Evolutionary conservation across 2,888 invertebrate species (phyloP), one percentile per base, ranked within the genome.

Genomic region (Cryptocheilus praepositus): DNA sequence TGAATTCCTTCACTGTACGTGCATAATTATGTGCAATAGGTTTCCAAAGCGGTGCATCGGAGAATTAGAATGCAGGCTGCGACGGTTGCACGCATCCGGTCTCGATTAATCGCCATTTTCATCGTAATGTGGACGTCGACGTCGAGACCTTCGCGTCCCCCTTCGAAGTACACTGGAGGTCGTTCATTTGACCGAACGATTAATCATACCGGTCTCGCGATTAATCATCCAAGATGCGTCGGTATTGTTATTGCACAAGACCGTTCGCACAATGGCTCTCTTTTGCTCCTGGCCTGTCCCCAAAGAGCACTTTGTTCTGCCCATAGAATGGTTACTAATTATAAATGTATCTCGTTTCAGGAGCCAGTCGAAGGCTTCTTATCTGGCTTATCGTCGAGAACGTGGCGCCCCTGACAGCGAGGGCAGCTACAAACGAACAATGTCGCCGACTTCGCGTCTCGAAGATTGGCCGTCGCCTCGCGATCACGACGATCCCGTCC

Each of bases 301-400:
- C 57, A 70, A 61, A 70, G 66, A 54, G 36, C 61, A 59, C 69
- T 70, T 67, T 69, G 67, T 67, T 73, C 45, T 53, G 59, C 59
- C 55, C 64, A 51, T 18, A 43, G 55, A 63, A 62, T 45, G 25
- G 8, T 36, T 36, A 36, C 36, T 36, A 36, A 36, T 36, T 36
- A 36, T 49, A 18, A 19, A 25, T 55, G n/a, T 69, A 66, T 56
- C 67, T 61, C 59, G 68, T 82, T 91, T 18, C 91, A 94, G 94
- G 90, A 94, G 93, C 85, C 93, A 94, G 85, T 94, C 94, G 61
- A 94, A 94, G 89, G 94, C 94, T 75, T 94, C 94, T 65, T 94
- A 94, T 87, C 89, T 94, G 89, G 93, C 94, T n/a, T 92, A 92
- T 73, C 91, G 93, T 49, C 91, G 93, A 63, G 94, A 94, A 83